These are phyloP conservation scores for Rhea americana DNA, from an alignment of 2,113 vertebrate species.

Conservation along the genomic window DNA sequence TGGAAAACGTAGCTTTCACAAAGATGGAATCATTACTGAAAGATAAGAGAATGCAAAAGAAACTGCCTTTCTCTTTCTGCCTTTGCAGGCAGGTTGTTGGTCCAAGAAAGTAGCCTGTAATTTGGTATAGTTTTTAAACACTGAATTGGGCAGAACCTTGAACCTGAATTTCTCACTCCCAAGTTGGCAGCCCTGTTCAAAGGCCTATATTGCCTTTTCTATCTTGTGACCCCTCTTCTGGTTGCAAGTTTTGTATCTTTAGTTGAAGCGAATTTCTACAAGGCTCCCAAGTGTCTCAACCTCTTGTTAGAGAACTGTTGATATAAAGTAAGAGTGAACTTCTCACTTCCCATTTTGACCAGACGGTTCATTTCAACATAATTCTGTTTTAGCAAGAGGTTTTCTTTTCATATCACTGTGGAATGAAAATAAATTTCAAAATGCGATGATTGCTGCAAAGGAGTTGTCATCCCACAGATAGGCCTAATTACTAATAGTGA, in stretches of 20 bases:
- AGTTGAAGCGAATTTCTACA: background rate
- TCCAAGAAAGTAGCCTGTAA: background rate
- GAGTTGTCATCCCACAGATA: background rate
- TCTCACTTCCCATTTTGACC: background rate
- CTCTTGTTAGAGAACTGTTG: background rate
- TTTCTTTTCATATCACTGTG: slow-evolving; percentile 1
- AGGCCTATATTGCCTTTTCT: background rate
- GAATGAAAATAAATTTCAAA: background rate
- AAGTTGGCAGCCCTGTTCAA: background rate
- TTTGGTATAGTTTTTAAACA: background rate
- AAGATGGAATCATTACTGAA: background rate
- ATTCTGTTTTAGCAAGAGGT: background rate
- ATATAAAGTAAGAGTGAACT: background rate
- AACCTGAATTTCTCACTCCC: background rate
- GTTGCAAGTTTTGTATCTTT: background rate
- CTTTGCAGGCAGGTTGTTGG: background rate
- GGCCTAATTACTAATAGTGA: background rate
- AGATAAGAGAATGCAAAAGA: background rate
- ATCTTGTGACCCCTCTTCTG: background rate
- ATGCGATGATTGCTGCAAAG: background rate
- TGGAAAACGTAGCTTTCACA: background rate
- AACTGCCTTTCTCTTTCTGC: background rate
- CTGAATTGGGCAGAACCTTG: background rate
- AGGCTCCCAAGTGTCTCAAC: background rate
- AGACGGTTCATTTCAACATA: slow-evolving; percentile 36